phyloP scores from a whole-genome alignment of 2,888 invertebrate genomes.

The Hesperia comma region DNA sequence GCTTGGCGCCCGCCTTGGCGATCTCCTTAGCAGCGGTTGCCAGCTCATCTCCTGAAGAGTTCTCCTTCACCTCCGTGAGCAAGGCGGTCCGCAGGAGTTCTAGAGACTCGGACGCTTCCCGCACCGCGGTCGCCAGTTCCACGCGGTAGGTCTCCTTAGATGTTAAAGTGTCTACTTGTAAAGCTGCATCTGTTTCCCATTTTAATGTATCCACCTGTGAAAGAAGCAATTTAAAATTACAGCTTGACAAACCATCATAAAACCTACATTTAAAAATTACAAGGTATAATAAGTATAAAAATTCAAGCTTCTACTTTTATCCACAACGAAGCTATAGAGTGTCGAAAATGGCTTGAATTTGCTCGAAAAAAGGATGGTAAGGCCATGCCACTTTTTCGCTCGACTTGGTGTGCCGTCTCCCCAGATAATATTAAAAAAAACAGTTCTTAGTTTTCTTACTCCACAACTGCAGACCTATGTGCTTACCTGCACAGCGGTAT shows the following conservation, averaged over 20 bases:
- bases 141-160: constrained; percentile 92
- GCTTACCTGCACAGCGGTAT: constrained; percentile 71
- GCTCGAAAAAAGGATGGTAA: too few relatives aligned
- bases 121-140: constrained; percentile 89
- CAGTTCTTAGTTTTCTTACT: background rate
- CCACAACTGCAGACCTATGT: background rate
- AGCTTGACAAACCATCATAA: background rate
- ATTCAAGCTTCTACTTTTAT: too few relatives aligned
- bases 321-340: too few relatives aligned
- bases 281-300: too few relatives aligned
- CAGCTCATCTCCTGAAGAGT: constrained; percentile 84
- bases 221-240: background rate
- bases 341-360: too few relatives aligned
- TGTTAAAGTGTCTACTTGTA: constrained; percentile 93
- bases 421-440: too few relatives aligned
- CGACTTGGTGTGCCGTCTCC: too few relatives aligned
- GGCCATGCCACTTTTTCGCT: too few relatives aligned
- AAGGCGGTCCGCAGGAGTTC: constrained; percentile 86
- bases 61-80: constrained; percentile 63
- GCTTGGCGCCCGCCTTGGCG: constrained; percentile 89
- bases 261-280: too few relatives aligned
- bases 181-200: constrained; percentile 90
- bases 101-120: constrained; percentile 87
- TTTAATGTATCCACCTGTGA: constrained; percentile 89
- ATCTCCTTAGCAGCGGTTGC: constrained; percentile 88